phyloP scores from a whole-genome alignment of 1,140 invertebrate genomes.

The Brachionus plicatilis region DNA sequence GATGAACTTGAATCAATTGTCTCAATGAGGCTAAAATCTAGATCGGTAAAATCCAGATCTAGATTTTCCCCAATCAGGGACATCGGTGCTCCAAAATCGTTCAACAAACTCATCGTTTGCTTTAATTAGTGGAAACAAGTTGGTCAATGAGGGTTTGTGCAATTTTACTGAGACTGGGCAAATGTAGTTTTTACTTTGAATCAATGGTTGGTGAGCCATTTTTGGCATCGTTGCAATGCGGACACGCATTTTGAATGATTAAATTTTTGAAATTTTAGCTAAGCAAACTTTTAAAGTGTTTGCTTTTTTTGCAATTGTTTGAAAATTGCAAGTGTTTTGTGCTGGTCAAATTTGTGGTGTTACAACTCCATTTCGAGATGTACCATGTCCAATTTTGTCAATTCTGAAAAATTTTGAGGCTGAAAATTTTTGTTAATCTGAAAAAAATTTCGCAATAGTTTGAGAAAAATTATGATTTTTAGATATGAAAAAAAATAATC shows the following conservation, averaged over 20 bases:
- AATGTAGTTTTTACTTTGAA: neutral
- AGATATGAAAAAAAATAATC: neutral
- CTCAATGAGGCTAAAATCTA: neutral
- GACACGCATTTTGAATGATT: conserved; percentile 2
- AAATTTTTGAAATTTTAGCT: neutral
- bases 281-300: neutral
- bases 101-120: neutral
- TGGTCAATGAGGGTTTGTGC: neutral
- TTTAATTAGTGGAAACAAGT: neutral
- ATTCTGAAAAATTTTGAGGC: neutral
- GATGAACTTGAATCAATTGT: neutral
- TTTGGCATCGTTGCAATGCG: conserved; percentile 8
- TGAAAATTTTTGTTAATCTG: neutral
- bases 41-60: conserved; percentile 6
- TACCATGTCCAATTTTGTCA: neutral
- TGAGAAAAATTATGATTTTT: neutral
- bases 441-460: neutral
- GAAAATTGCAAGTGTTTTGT: neutral
- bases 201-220: conserved; percentile 27
- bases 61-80: neutral
- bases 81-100: conserved; percentile 23
- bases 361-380: neutral
- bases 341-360: neutral
- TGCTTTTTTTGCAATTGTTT: neutral
- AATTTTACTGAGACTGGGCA: neutral